Percentiles rank a stretch among this genome's conserved stretches.
phyloP scores from a whole-genome alignment of 2,113 vertebrate species.

The Cnemophilus loriae region DNA sequence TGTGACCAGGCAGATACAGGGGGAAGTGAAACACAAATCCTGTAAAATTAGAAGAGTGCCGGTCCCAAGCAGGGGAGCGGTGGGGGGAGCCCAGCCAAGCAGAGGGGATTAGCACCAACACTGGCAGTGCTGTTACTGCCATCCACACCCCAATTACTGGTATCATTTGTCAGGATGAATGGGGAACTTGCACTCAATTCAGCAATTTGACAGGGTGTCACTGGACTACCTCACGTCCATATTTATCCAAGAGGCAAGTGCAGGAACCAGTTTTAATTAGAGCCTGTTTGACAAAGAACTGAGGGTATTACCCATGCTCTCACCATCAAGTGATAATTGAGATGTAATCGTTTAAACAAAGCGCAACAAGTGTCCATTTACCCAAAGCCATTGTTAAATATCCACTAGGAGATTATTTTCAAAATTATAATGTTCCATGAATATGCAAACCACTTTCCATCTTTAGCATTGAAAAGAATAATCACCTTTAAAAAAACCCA shows the following conservation, averaged over 20 bases:
- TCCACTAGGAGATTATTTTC: constrained; percentile 36
- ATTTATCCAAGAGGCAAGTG: constrained; percentile 42
- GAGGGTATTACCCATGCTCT: constrained; percentile 45
- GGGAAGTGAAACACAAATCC: background rate
- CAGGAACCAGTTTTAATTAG: constrained; percentile 57
- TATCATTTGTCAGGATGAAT: constrained; percentile 35
- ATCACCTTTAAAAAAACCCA: background rate
- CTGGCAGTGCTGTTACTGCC: background rate
- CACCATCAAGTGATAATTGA: constrained; percentile 40
- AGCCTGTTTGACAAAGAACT: constrained; percentile 19
- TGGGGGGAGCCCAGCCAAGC: background rate
- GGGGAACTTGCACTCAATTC: constrained; percentile 18
- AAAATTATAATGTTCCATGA: constrained; percentile 30
- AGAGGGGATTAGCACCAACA: background rate
- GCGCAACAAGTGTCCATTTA: constrained; percentile 68
- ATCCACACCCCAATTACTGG: background rate
- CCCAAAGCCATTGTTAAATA: constrained; percentile 40
- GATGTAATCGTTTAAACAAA: constrained; percentile 57
- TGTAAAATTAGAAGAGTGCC: background rate
- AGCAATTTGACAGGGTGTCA: constrained; percentile 35
- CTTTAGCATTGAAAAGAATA: background rate
- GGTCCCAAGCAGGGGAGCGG: background rate
- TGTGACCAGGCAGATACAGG: background rate
- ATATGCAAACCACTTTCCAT: constrained; percentile 39
- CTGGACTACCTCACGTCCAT: constrained; percentile 11